A percentile compares a stretch with the other conserved stretches of the same genome.
phyloP scores from a whole-genome alignment of 2,888 invertebrate genomes.

The Entomobrya multifasciata region DNA sequence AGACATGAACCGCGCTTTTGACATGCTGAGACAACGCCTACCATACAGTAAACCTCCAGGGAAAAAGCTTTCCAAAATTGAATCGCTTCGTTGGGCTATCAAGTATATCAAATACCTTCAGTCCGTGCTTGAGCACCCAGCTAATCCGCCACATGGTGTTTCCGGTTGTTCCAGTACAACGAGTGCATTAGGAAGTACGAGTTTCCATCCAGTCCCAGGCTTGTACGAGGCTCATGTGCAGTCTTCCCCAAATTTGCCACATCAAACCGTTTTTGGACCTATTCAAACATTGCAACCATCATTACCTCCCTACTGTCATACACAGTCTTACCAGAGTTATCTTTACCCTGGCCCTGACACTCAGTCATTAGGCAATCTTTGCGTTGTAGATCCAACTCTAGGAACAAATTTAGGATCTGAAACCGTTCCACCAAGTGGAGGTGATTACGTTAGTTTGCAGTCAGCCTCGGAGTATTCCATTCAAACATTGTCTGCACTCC shows the following conservation, averaged over 20 bases:
- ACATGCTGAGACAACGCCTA: slow-evolving; percentile 81
- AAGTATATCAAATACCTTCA: slow-evolving; percentile 89
- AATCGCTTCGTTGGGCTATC: slow-evolving; percentile 89
- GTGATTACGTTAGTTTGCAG: slow-evolving; percentile 53
- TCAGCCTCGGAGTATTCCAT: slow-evolving; percentile 47
- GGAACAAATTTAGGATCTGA: slow-evolving; percentile 13
- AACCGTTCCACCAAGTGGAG: not conserved
- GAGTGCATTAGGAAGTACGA: not conserved
- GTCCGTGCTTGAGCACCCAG: slow-evolving; percentile 82
- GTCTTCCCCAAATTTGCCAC: slow-evolving; percentile 6
- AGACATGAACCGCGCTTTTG: slow-evolving; percentile 92
- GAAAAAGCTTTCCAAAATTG: slow-evolving; percentile 92
- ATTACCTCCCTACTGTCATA: slow-evolving; percentile 42
- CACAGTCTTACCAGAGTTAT: slow-evolving; percentile 51
- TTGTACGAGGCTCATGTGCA: slow-evolving; percentile 56
- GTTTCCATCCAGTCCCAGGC: slow-evolving; percentile 15
- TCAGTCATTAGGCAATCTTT: not conserved
- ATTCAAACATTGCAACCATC: slow-evolving; percentile 9
- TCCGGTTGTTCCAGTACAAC: not conserved
- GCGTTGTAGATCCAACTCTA: slow-evolving; percentile 12
- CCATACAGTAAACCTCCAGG: slow-evolving; percentile 86
- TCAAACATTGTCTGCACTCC: slow-evolving; percentile 41
- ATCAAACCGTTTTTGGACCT: slow-evolving; percentile 40
- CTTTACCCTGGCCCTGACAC: not conserved
- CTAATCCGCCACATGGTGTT: not conserved